Conservation (phyloP, 1,140 invertebrate genomes). For the Tetramorium simillimum region DNA sequence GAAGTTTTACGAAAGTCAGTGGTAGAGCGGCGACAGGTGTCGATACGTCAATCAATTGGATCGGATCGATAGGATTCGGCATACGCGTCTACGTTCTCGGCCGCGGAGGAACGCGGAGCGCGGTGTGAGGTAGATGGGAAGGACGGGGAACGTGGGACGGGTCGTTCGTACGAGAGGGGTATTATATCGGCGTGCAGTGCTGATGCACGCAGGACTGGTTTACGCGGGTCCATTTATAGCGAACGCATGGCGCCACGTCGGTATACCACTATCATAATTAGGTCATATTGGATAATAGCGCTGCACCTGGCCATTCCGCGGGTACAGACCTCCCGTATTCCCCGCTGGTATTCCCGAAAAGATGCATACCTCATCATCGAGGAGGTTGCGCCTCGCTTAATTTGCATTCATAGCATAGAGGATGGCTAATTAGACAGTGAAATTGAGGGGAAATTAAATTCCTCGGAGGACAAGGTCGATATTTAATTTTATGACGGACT, state of each 20-base stretch:
- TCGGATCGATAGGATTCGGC: slow-evolving; percentile 38
- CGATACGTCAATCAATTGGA: slow-evolving; percentile 66
- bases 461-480: neutral
- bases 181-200: slow-evolving; percentile 61
- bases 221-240: slow-evolving; percentile 72
- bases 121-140: slow-evolving; percentile 9
- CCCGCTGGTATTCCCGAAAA: neutral
- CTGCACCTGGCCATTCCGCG: slow-evolving; percentile 62
- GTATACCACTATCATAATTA: slow-evolving; percentile 75
- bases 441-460: neutral
- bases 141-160: slow-evolving; percentile 49
- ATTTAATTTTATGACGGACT: slow-evolving; percentile 3
- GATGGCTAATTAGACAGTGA: neutral
- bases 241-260: slow-evolving; percentile 61
- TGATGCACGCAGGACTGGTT: slow-evolving; percentile 62
- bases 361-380: slow-evolving; percentile 2
- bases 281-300: slow-evolving; percentile 70
- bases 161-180: slow-evolving; percentile 66
- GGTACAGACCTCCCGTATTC: slow-evolving; percentile 24
- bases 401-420: slow-evolving; percentile 5
- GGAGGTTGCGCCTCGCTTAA: slow-evolving; percentile 16
- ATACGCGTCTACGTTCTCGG: slow-evolving; percentile 34
- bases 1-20: slow-evolving; percentile 57
- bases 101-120: slow-evolving; percentile 29
- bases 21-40: slow-evolving; percentile 45